A percentile compares a stretch with the other conserved stretches of the same genome.
phyloP scores from a whole-genome alignment of 2,888 invertebrate genomes.

The Drosophila tripunctata region DNA sequence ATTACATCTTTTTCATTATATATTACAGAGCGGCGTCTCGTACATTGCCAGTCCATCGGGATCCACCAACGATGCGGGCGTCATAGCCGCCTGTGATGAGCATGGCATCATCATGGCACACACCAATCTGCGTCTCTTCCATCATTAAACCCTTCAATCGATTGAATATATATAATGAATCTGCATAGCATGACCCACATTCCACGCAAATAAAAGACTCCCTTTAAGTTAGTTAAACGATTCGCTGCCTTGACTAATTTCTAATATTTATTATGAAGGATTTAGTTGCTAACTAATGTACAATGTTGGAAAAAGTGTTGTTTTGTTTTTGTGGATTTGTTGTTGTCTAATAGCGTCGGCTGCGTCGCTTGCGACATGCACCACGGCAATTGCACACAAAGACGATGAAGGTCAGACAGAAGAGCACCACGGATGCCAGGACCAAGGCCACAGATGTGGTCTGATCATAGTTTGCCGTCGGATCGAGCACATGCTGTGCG shows the following conservation, averaged over 20 bases:
- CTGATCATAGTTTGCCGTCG: constrained; percentile 85
- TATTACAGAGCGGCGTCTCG: constrained; percentile 95
- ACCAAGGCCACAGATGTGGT: constrained; percentile 87
- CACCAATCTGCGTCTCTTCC: constrained; percentile 96
- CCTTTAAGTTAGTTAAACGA: constrained; percentile 68
- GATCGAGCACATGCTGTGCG: constrained; percentile 85
- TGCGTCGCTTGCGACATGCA: constrained; percentile 75
- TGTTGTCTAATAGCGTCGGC: constrained; percentile 50
- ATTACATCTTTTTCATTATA: fast-evolving
- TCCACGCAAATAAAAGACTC: constrained; percentile 34
- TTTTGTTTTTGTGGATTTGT: no score
- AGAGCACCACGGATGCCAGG: constrained; percentile 87
- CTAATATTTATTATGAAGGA: constrained; percentile 64
- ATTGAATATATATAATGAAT: background rate
- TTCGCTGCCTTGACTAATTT: constrained; percentile 61
- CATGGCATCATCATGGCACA: constrained; percentile 94
- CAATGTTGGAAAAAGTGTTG: constrained; percentile 43
- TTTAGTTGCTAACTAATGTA: constrained; percentile 72
- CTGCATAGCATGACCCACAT: background rate
- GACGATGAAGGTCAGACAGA: constrained; percentile 86
- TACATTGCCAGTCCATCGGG: constrained; percentile 97
- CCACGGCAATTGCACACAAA: constrained; percentile 86
- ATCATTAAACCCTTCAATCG: constrained; percentile 87
- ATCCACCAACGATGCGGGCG: constrained; percentile 95
- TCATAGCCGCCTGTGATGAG: constrained; percentile 96